These are phyloP conservation scores for Azemiops feae DNA, from an alignment of 2,113 vertebrate genomes.

Conservation along the genomic window DNA sequence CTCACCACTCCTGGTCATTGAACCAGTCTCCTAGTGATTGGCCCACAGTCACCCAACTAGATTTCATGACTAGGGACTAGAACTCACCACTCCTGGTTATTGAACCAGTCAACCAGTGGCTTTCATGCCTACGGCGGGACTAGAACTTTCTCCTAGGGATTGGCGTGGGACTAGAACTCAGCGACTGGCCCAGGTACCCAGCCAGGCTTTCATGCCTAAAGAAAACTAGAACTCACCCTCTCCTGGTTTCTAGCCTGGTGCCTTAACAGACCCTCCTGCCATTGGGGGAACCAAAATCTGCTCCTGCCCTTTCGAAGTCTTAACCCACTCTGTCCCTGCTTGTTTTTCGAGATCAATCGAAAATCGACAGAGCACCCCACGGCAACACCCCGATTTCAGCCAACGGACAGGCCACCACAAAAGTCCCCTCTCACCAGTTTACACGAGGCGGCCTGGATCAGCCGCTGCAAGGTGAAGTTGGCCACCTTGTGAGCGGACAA, in stretches of 20 bases:
- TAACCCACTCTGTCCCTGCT: background rate
- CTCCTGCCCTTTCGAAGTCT: background rate
- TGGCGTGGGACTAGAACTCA: background rate
- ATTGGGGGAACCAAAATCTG: background rate
- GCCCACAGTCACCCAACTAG: too few species aligned
- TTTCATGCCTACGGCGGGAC: too few species aligned
- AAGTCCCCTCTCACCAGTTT: slow-evolving; percentile 57
- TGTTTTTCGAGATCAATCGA: background rate
- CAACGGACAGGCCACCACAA: rapidly evolving
- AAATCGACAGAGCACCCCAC: background rate
- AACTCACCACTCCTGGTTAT: too few species aligned
- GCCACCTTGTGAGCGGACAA: slow-evolving; percentile 72
- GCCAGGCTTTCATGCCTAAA: background rate
- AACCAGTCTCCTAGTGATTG: too few species aligned
- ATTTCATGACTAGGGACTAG: too few species aligned
- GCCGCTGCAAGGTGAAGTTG: slow-evolving; percentile 70
- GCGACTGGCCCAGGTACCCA: background rate
- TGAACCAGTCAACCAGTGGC: too few species aligned
- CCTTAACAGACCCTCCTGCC: background rate
- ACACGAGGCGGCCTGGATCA: slow-evolving; percentile 58
- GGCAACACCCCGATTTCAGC: background rate
- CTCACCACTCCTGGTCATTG: too few species aligned
- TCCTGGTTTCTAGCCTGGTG: background rate
- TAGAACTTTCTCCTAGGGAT: background rate
- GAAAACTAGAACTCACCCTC: background rate